Evolutionary conservation across 1,140 invertebrate species (phyloP), one percentile per base, ranked within the genome.

Genomic region (Scaptomyza pallida): DNA sequence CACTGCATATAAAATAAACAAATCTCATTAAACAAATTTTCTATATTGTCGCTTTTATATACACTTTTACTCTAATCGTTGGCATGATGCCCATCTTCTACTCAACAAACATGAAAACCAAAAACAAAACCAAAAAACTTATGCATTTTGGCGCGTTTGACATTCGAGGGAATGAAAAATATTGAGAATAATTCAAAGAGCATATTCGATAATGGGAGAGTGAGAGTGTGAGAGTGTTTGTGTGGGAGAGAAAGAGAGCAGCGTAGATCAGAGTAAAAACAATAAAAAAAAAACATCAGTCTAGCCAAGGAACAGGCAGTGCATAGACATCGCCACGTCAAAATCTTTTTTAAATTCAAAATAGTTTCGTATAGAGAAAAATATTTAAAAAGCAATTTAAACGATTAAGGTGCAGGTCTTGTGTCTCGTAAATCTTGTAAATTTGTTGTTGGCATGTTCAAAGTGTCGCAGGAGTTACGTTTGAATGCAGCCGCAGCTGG

Each of bases 401-500:
- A 9, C 47, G 16, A 54, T 76, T 61, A 16, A 30, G 44, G 51
- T 43, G 2, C 17, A 21, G 13, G 12, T 13, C 33, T 30, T 15
- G 33, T 37, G 12, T 13, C 33, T 30, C 23, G 33, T 37, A 37
- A 37, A 37, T 2, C 21, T 37, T 19, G 33, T 30, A 35, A 44
- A 47, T 30, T 35, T 13, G 16, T 35, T 13, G 16, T 50, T 43
- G 74, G 77, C 57, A 91, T 91, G 89, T 91, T 89, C 52, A 83
- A 78, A 75, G 79, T 89, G 72, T 91, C 89, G 52, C 89, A 91
- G 73, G 89, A 91, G 72, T 89, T 91, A 51, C 89, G 82, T 56
- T 63, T 91, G 10, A 90, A 90, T 57, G 89, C 82, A 10, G 72
- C 60, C 56, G 56, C 68, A 9, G 55, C 65, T 6, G 16, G 54